Conservation (phyloP, 2,797 vertebrate species). For the Gadopsis marmoratus region DNA sequence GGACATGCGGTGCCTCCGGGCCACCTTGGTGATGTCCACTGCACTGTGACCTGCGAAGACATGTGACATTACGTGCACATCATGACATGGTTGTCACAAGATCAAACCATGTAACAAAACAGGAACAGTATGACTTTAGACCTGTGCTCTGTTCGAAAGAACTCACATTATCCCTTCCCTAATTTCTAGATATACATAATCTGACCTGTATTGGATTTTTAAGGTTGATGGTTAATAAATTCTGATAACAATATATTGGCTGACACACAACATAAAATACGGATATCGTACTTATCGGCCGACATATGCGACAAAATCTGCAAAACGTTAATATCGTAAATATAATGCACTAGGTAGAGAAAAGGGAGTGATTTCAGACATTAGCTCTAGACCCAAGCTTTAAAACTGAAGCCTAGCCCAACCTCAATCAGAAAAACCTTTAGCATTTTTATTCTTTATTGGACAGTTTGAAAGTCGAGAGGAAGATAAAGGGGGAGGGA, state of each 20-base stretch:
- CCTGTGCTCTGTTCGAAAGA: background rate
- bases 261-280: background rate
- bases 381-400: background rate
- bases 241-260: background rate
- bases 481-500: constrained; percentile 9
- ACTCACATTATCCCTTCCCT: background rate
- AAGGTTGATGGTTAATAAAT: background rate
- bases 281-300: background rate
- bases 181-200: background rate
- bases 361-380: constrained; percentile 2
- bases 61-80: background rate
- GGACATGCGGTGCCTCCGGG: constrained; percentile 98
- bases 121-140: background rate
- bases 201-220: background rate
- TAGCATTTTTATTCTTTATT: constrained; percentile 45
- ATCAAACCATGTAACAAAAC: background rate
- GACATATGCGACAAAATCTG: background rate
- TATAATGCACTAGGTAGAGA: background rate
- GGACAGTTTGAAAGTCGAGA: constrained; percentile 39
- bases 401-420: background rate
- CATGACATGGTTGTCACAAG: background rate
- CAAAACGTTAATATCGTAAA: background rate
- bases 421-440: background rate
- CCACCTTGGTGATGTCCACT: constrained; percentile 99
- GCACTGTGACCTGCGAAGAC: constrained; percentile 95